Evolutionary conservation across 2,113 vertebrate species (phyloP), one percentile per base, ranked within the genome.

Genomic region (Noturus placidus): DNA sequence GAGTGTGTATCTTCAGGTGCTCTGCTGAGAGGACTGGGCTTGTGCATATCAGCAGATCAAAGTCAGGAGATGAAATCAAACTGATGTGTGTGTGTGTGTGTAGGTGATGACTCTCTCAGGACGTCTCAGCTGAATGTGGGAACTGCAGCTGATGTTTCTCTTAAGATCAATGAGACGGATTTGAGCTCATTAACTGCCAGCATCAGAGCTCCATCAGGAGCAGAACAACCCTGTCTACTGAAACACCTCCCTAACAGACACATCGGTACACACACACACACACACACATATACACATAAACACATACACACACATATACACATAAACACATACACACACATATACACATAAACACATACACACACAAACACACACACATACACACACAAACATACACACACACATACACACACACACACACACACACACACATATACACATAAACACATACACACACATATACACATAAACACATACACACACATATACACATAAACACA

Each of bases 111-210:
- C 91, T 95, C 97, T 15, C 97, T 99, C 94, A 93, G 98, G 90
- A 99, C 97, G 0, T 99, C 98, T 4, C 97, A 97, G 91, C 95
- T 99, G 83, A 99, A 99, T 0, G 97, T 99, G 42, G 98, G 98
- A 90, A 96, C 97, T 20, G 95, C 98, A 0, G 97, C 98, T 0
- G 97, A 99, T 0, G 97, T 99, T 85, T 99, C 98, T 0, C 95
- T 99, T 91, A 99, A 99, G 96, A 99, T 99, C 63, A 94, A 96
- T 0, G 98, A 99, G 94, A 97, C 97, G 0, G 98, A 99, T 93
- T 92, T 99, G 92, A 99, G 97, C 92, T 95, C 94, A 67, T 90
- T 99, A 91, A 97, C 96, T 0, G 98, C 98, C 83, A 98, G 97
- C 92, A 98, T 99, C 95, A 95, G 97, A 1, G 98, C 97, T 0